Base-by-base conservation (phyloP, 1,140 invertebrate species). In the Sycophaga agraensis region DNA sequence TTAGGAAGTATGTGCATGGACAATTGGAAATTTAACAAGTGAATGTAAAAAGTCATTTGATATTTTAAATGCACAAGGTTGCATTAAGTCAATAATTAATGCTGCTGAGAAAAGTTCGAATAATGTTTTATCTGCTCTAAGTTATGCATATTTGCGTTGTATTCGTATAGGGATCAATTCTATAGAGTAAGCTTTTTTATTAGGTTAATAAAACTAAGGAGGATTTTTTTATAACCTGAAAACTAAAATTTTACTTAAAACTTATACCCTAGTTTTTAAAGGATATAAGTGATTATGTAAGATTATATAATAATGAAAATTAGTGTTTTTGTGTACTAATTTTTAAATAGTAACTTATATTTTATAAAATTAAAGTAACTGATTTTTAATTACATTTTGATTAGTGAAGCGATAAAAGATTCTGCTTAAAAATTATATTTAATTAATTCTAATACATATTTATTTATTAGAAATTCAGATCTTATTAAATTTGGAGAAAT, bases 1-100 rank as follows among this genome's bases (percentile, higher is more conserved):
- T 17, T 48, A 78, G 77, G 77, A 79, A 69, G 51, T 70, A n/a
- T 77, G 73, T 50, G 58, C 68, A 28, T 79, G 76, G 77, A 79
- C 77, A 26, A 73, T 80, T 22, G 78, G 78, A 62, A 80, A 80
- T 66, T 69, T 79, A 12, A 57, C 68, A 24, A 63, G 54, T 21
- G 73, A 69, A 31, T 75, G 68, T 31, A 16, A 57, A 8, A 72
- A 70, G 24, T 66, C 71, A 6, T 73, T 77, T 35, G 62, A 66
- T 49, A 68, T 72, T 54, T 39, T 80, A n/a, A 66, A 74, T 31
- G 69, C 73, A 8, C 77, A 79, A 62, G 68, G 67, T 21, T 75
- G 71, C 14, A 35, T 77, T 1, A 70, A 71, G 48, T 68, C 66
- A 57, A 65, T 80, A 37, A 67, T 70, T 43, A 73, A 66, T 22